Evolutionary conservation across 1,140 invertebrate species (phyloP).

Genomic region (Diachasma alloeum): DNA sequence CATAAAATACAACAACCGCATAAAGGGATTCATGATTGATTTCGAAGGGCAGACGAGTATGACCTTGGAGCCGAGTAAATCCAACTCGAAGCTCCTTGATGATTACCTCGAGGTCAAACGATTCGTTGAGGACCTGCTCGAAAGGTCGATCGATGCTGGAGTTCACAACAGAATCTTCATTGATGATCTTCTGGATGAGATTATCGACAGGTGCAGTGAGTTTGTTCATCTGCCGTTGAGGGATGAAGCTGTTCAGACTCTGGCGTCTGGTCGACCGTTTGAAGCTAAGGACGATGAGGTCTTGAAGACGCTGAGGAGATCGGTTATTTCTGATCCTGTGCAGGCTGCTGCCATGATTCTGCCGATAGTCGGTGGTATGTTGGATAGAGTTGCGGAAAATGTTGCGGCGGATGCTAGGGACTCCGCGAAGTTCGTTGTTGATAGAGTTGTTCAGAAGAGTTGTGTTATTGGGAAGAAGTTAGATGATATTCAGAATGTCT

Average conservation of each 20-base stretch:
- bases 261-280: conserved; percentile 23
- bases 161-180: conserved; percentile 21
- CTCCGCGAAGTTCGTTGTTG: neutral
- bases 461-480: conserved; percentile 18
- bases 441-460: neutral
- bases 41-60: conserved; percentile 36
- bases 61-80: conserved; percentile 37
- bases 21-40: conserved; percentile 29
- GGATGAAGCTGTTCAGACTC: conserved; percentile 33
- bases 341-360: conserved; percentile 27
- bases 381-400: neutral
- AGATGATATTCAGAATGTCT: neutral
- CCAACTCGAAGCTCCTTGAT: conserved; percentile 34
- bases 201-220: conserved; percentile 31
- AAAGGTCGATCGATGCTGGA: conserved; percentile 26
- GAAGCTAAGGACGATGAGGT: conserved; percentile 35
- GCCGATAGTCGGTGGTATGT: conserved; percentile 21
- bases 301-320: conserved; percentile 28
- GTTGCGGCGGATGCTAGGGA: conserved; percentile 15
- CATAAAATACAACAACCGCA: conserved; percentile 32
- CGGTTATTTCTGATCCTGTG: conserved; percentile 33
- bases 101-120: conserved; percentile 31
- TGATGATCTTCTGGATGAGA: conserved; percentile 36
- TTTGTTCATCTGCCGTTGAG: conserved; percentile 28
- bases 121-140: conserved; percentile 17